phyloP scores from a whole-genome alignment of 2,797 vertebrate species.

The Lithobates pipiens region DNA sequence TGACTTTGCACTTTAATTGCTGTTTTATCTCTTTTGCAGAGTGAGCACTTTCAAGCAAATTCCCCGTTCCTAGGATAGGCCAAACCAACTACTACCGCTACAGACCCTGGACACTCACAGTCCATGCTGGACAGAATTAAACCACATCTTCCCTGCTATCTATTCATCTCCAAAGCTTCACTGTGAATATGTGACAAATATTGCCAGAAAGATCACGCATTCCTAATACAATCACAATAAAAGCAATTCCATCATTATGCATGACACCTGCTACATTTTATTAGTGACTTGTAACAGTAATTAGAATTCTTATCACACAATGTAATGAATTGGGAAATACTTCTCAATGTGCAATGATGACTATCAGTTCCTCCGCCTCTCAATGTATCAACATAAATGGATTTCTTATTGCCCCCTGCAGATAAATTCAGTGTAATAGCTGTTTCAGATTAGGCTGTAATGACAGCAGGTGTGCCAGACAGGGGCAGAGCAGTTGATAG shows the following conservation, averaged over 20 bases:
- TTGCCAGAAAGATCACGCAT: background rate
- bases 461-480: constrained; percentile 4
- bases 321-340: constrained; percentile 29
- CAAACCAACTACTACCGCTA: too few species aligned
- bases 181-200: background rate
- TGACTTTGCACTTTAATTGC: constrained; percentile 67
- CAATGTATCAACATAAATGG: constrained; percentile 34
- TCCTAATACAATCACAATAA: background rate
- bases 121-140: too few species aligned
- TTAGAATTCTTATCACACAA: constrained; percentile 24
- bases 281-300: background rate
- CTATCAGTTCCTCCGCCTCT: background rate
- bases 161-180: too few species aligned
- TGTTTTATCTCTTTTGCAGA: constrained; percentile 65
- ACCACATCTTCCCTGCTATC: too few species aligned
- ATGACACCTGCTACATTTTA: background rate
- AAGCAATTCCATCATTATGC: background rate
- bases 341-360: constrained; percentile 27
- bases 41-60: background rate
- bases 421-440: background rate
- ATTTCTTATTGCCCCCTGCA: constrained; percentile 41
- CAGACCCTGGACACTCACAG: too few species aligned
- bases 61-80: background rate
- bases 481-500: constrained; percentile 43
- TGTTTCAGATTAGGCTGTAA: constrained; percentile 56